Conservation (phyloP, 2,113 vertebrate species). For the Smithornis capensis region DNA sequence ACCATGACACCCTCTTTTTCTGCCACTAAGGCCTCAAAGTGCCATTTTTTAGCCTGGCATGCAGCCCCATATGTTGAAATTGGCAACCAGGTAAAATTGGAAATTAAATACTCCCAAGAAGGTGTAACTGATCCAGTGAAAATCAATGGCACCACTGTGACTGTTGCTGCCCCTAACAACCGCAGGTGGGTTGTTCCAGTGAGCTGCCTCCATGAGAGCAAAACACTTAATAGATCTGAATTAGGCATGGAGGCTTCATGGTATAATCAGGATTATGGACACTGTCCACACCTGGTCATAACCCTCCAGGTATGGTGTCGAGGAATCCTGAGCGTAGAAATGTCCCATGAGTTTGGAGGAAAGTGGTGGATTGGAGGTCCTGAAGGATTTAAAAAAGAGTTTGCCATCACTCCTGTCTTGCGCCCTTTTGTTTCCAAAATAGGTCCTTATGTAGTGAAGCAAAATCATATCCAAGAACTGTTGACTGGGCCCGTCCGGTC, state of each 20-base stretch:
- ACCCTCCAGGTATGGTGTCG: slow-evolving; percentile 40
- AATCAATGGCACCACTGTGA: neutral
- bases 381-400: slow-evolving; percentile 15
- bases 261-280: slow-evolving; percentile 31
- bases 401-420: slow-evolving; percentile 17
- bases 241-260: neutral
- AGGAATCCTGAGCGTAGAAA: neutral
- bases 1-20: neutral
- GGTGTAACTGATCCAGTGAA: neutral
- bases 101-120: slow-evolving; percentile 51
- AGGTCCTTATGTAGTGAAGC: slow-evolving; percentile 55
- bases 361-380: slow-evolving; percentile 57
- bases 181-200: neutral
- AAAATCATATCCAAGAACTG: slow-evolving; percentile 56
- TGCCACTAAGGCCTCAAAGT: slow-evolving; percentile 18
- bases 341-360: slow-evolving; percentile 18
- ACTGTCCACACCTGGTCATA: slow-evolving; percentile 7
- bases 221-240: neutral
- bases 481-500: slow-evolving; percentile 48
- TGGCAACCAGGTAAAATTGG: slow-evolving; percentile 8
- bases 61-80: neutral
- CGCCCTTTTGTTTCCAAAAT: slow-evolving; percentile 50
- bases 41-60: slow-evolving; percentile 53
- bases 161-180: neutral
- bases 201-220: neutral